A percentile compares a stretch with the other conserved stretches of the same genome.
Conservation (phyloP, 2,888 invertebrate genomes). For the Lithophane ornitopus region DNA sequence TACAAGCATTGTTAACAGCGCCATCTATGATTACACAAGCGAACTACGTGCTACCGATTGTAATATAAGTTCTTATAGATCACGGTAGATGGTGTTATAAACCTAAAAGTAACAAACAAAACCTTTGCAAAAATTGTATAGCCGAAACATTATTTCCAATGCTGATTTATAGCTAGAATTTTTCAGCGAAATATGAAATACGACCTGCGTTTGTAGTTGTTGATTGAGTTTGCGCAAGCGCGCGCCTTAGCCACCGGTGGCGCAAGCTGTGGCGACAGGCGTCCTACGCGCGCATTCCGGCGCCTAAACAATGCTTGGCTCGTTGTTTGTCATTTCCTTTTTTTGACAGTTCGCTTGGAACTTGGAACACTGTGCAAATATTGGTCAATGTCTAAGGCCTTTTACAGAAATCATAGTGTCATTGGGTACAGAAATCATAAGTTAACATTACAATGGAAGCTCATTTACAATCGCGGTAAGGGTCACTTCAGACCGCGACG, state of each 20-base stretch:
- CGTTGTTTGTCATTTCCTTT: constrained; percentile 44
- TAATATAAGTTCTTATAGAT: constrained; percentile 50
- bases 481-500: too few relatives aligned
- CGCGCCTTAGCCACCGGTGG: constrained; percentile 67
- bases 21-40: constrained; percentile 75
- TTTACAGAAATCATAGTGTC: constrained; percentile 22
- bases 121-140: background rate
- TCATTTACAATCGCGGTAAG: background rate
- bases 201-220: constrained; percentile 15
- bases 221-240: constrained; percentile 69
- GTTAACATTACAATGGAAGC: background rate
- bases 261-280: constrained; percentile 75
- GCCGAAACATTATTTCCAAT: background rate
- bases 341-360: constrained; percentile 46
- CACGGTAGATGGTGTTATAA: constrained; percentile 67
- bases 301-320: constrained; percentile 54
- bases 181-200: constrained; percentile 18
- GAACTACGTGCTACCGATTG: constrained; percentile 26
- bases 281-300: constrained; percentile 78
- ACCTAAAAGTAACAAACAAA: background rate
- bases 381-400: constrained; percentile 41
- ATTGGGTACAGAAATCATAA: constrained; percentile 19
- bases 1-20: constrained; percentile 62
- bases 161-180: constrained; percentile 4
- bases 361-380: constrained; percentile 37